Evolutionary conservation across 2,113 vertebrate genomes (phyloP).

Genomic region (rabbit (Oryctolagus cuniculus)): mOryCun1.1 NC_091439.1:74704501-74705000

Average conservation of each 20-base stretch:
- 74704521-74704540: not conserved
- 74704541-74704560: not conserved
- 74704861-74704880: constrained; percentile 36
- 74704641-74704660: constrained; percentile 12
- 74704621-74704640: not conserved
- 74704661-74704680: constrained; percentile 41
- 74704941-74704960: constrained; percentile 48
- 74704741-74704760: constrained; percentile 25
- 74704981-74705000: constrained; percentile 50
- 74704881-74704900: constrained; percentile 15
- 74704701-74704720: constrained; percentile 59
- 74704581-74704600: not conserved
- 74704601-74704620: not conserved
- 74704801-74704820: constrained; percentile 45
- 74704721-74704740: not conserved
- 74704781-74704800: constrained; percentile 47
- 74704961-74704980: constrained; percentile 41
- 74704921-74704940: constrained; percentile 66
- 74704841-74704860: constrained; percentile 16
- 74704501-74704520: not conserved
- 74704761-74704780: constrained; percentile 55
- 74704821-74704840: constrained; percentile 44
- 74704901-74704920: constrained; percentile 19
- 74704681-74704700: constrained; percentile 45
- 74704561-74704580: not conserved